Evolutionary conservation across 23 tunicate species (phyloP), one percentile per base, ranked within the genome.

Genomic region (Styela plicata): DNA sequence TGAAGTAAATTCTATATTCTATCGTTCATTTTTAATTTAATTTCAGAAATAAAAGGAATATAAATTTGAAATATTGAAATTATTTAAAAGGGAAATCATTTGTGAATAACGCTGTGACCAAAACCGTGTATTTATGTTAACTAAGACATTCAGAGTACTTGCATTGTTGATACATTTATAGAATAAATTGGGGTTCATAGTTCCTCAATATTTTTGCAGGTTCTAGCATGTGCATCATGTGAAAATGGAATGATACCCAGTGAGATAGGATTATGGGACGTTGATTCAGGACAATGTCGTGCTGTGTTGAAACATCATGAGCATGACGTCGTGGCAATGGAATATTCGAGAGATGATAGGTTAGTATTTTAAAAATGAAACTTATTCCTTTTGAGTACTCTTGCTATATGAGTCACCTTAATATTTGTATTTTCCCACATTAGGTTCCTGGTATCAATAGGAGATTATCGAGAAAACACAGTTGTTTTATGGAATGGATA

Each of bases 291-390:
- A 19, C 18, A 34, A 37, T 86, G 89, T 62, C 80, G 77, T 0
- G 90, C 93, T 34, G 75, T 69, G 26, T 37, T 93, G 33, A 83
- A 82, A 65, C 87, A 85, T 63, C 89, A 93, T 78, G 92, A 88
- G 19, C 67, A 88, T 76, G 86, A 85, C 57, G 74, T 93, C 63
- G 82, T 93, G 34, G 68, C 69, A 24, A 69, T 93, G 70, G 85
- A 83, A 0, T 88, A 82, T 28, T 88, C 98, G 24, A 80, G 88
- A n/a, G 93, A 93, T 81, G 98, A 93, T 74, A 80, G 90, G 98
- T 93, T 5, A 20, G 33, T 3, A 29, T 26, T 44, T 44, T 27
- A 67, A 29, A 25, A 0, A 25, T 67, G 19, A 18, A 10, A 34
- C 24, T n/a, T n/a, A n/a, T n/a, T n/a, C n/a, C n/a, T n/a, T n/a